Conservation (phyloP, 2,888 invertebrate genomes). For the Noctua janthina region DNA sequence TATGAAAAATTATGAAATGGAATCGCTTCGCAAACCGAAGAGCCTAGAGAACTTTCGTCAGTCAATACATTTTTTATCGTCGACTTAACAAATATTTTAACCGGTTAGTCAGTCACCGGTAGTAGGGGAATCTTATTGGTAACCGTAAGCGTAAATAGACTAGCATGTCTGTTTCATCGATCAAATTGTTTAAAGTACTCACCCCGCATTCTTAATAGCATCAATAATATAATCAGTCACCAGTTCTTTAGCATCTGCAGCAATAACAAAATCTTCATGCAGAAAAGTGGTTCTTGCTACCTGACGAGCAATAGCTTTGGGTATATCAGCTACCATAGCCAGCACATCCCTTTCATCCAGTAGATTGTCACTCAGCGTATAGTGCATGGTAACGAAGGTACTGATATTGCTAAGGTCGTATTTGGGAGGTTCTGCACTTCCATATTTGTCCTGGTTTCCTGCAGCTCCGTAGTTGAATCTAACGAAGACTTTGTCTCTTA, state of each 20-base stretch:
- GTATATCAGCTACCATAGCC: conserved; percentile 78
- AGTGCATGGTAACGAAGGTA: conserved; percentile 78
- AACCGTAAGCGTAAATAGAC: neutral
- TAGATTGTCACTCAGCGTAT: conserved; percentile 75
- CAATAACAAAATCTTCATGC: conserved; percentile 76
- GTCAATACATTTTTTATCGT: neutral
- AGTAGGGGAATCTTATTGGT: neutral
- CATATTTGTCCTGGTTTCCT: conserved; percentile 74
- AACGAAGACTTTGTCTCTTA: conserved; percentile 77
- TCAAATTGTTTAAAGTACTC: neutral
- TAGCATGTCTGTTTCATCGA: neutral
- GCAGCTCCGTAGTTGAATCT: conserved; percentile 75
- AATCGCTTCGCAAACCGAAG: neutral
- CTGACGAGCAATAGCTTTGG: conserved; percentile 74
- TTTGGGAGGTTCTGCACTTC: conserved; percentile 71
- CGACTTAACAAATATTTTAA: too few species aligned
- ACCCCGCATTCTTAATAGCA: conserved; percentile 58
- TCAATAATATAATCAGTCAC: conserved; percentile 79
- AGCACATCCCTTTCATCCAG: conserved; percentile 78
- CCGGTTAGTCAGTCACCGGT: neutral
- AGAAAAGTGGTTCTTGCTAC: conserved; percentile 75
- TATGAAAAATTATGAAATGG: neutral
- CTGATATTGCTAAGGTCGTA: conserved; percentile 77
- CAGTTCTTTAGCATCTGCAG: conserved; percentile 76
- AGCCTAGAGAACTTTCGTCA: neutral